Evolutionary conservation across 2,888 invertebrate species (phyloP), one percentile per base, ranked within the genome.

Genomic region (Drosophila cognata): DNA sequence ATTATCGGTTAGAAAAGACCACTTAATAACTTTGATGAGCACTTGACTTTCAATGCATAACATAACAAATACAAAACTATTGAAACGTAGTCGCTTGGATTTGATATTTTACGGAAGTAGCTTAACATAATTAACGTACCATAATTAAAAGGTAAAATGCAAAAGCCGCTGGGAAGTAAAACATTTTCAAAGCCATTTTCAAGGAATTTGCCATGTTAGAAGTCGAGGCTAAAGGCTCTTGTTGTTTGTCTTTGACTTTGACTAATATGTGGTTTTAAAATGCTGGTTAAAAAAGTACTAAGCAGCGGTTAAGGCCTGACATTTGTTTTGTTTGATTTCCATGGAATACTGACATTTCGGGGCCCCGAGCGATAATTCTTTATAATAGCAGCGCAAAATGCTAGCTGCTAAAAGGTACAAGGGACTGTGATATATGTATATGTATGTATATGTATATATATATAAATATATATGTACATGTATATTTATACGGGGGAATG

Each of bases 281-380:
- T n/a, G 55, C 29, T 59, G 59, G 38, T 58, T 38, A 36, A 35
- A 63, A 57, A 56, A 56, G 21, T 56, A 56, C 62, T 67, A 53
- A 62, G 53, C 57, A 51, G 31, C 60, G 66, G 58, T 52, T 67
- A 48, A 46, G 57, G 38, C 41, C 52, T 69, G 77, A 74, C 82
- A 74, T 84, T 89, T 84, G 84, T 79, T 85, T 87, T 89, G 89
- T 89, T 89, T 89, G 79, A 89, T 84, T 84, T 84, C 66, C 89
- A 66, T 77, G 81, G 64, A 68, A 66, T 66, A 61, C 50, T 81
- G 81, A 77, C 62, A 68, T 59, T 76, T 53, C 25, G 18, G 67
- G 43, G 70, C 53, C 64, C 21, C 66, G 67, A 79, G 84, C 88
- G 89, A 87, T 84, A 89, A 84, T 87, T 87, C 88, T 82, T 82